Conservation (phyloP, 2,797 vertebrate genomes). For the Danio tinwini region DNA sequence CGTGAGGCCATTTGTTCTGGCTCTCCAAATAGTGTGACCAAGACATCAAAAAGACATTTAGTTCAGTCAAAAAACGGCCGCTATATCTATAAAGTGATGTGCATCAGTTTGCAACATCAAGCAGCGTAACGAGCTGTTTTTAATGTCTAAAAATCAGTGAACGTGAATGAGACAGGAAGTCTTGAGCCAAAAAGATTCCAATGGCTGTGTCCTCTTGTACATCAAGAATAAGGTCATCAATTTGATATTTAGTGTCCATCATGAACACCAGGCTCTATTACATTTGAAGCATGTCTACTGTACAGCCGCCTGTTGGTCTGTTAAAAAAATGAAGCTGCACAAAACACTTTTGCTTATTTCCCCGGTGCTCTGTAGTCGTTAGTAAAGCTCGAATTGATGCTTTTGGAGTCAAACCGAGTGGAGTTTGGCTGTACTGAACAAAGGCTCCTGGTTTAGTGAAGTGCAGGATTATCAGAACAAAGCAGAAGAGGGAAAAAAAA, state of each 20-base stretch:
- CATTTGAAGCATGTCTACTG: background rate
- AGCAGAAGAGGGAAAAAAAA: background rate
- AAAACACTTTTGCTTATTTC: background rate
- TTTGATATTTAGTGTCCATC: slow-evolving; percentile 28
- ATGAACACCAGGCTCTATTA: background rate
- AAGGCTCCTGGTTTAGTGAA: slow-evolving; percentile 19
- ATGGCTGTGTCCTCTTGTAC: too few species aligned
- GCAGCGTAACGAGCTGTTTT: too few species aligned
- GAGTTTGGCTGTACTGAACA: background rate
- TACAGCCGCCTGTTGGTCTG: background rate
- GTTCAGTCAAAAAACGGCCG: too few species aligned
- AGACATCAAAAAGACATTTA: too few species aligned
- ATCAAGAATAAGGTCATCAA: too few species aligned
- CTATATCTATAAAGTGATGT: too few species aligned
- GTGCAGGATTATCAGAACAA: slow-evolving; percentile 42
- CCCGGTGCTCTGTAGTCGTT: background rate
- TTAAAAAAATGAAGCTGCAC: background rate
- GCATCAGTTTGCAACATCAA: too few species aligned
- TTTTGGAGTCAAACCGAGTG: slow-evolving; percentile 6
- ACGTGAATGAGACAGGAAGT: too few species aligned
- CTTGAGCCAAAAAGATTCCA: too few species aligned
- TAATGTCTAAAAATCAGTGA: too few species aligned
- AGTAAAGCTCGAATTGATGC: background rate
- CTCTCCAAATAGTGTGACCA: too few species aligned
- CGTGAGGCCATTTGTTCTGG: too few species aligned